Evolutionary conservation across 2,888 invertebrate genomes (phyloP).

Genomic region (Drosophila formosana): DNA sequence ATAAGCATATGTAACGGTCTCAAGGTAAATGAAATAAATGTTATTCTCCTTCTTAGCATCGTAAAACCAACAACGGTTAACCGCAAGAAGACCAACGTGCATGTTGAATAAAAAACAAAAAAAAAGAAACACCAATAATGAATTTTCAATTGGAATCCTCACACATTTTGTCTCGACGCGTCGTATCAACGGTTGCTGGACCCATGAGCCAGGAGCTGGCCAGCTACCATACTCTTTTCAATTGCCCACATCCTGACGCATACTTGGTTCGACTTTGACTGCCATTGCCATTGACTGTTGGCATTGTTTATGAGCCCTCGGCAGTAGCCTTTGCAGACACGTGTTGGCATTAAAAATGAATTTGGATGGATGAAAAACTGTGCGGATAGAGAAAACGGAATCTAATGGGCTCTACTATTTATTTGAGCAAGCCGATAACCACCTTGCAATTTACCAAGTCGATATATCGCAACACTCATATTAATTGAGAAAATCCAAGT

Average conservation of each 20-base stretch:
- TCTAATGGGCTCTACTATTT: slow-evolving; percentile 45
- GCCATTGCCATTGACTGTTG: slow-evolving; percentile 55
- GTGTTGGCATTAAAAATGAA: slow-evolving; percentile 73
- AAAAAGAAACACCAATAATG: slow-evolving; percentile 45
- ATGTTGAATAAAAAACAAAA: slow-evolving; percentile 27
- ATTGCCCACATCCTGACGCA: slow-evolving; percentile 9
- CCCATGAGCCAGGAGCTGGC: slow-evolving; percentile 5
- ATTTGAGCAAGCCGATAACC: slow-evolving; percentile 40
- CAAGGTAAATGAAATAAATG: slow-evolving; percentile 68
- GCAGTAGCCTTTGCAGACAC: slow-evolving; percentile 56
- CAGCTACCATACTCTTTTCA: slow-evolving; percentile 4
- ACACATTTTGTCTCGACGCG: slow-evolving; percentile 18
- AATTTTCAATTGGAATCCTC: slow-evolving; percentile 55
- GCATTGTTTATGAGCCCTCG: slow-evolving; percentile 65
- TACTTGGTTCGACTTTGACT: slow-evolving; percentile 7
- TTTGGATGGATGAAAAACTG: slow-evolving; percentile 50
- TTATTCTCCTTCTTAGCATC: slow-evolving; percentile 53
- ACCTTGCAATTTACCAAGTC: slow-evolving; percentile 52
- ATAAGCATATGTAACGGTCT: slow-evolving; percentile 15
- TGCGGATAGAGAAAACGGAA: slow-evolving; percentile 23
- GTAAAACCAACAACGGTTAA: slow-evolving; percentile 47
- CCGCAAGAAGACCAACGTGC: slow-evolving; percentile 24
- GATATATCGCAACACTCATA: slow-evolving; percentile 1
- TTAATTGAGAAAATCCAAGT: neutral
- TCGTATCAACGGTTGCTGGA: slow-evolving; percentile 1